phyloP scores from a whole-genome alignment of 2,113 vertebrate species.

The Prunella himalayana region DNA sequence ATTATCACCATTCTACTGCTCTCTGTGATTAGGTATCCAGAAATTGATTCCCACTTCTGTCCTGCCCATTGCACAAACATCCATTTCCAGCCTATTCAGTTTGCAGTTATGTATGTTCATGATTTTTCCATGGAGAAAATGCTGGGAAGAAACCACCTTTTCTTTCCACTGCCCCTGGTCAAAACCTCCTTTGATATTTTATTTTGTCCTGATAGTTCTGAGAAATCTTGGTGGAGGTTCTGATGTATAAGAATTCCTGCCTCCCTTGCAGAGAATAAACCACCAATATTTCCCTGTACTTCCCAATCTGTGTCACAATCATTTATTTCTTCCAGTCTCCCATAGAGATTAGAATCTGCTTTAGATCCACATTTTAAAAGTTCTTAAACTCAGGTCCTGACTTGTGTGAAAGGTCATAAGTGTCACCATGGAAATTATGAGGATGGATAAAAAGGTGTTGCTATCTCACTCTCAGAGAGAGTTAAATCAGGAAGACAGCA shows the following conservation, averaged over 20 bases:
- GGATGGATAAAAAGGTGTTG: not conserved
- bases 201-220: not conserved
- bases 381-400: not conserved
- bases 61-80: not conserved
- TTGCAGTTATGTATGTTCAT: not conserved
- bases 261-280: not conserved
- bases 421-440: not conserved
- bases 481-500: not conserved
- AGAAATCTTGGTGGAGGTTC: not conserved
- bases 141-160: not conserved
- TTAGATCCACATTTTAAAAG: not conserved
- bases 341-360: not conserved
- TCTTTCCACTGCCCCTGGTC: not conserved
- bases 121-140: not conserved
- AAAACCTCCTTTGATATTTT: not conserved
- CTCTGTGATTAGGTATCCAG: not conserved
- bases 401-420: not conserved
- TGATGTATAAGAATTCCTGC: not conserved
- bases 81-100: not conserved
- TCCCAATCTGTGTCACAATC: rapidly evolving
- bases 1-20: not conserved
- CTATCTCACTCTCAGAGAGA: not conserved
- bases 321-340: not conserved
- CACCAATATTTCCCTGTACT: not conserved
- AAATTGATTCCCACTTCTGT: not conserved